phyloP scores from a whole-genome alignment of 1,140 invertebrate species.

The Sitodiplosis mosellana region DNA sequence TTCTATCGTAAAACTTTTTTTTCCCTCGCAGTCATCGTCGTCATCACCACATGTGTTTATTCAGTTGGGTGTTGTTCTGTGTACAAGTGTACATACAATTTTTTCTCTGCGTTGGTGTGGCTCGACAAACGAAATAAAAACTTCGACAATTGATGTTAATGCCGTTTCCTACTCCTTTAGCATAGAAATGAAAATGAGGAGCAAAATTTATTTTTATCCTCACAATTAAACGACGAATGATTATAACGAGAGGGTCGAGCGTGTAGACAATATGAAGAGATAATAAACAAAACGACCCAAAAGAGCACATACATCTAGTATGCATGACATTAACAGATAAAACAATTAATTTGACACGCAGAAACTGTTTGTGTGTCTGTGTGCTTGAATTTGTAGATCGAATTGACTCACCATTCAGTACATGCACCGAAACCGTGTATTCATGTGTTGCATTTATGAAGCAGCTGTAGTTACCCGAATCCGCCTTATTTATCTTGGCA shows the following conservation, averaged over 20 bases:
- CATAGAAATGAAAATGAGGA: background rate
- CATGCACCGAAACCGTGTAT: conserved; percentile 48
- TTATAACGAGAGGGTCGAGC: background rate
- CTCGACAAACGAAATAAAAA: too few species aligned
- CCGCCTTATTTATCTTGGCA: conserved; percentile 48
- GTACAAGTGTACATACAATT: too few species aligned
- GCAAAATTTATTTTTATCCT: background rate
- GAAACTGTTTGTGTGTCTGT: too few species aligned
- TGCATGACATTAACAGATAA: background rate
- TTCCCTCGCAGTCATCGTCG: too few species aligned
- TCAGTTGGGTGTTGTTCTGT: too few species aligned
- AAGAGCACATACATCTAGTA: background rate
- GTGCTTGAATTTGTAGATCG: too few species aligned
- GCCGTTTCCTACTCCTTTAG: too few species aligned
- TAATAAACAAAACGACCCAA: background rate
- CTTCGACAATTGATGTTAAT: too few species aligned
- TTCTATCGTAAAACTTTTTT: too few species aligned
- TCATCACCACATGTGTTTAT: too few species aligned
- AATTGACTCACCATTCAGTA: conserved; percentile 42
- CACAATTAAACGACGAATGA: background rate
- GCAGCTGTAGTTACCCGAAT: conserved; percentile 65
- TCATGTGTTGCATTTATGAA: conserved; percentile 41
- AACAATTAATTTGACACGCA: too few species aligned
- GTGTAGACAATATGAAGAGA: background rate
- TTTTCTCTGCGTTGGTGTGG: too few species aligned